Evolutionary conservation across 2,888 invertebrate species (phyloP).

Genomic region (Parochlus steinenii): DNA sequence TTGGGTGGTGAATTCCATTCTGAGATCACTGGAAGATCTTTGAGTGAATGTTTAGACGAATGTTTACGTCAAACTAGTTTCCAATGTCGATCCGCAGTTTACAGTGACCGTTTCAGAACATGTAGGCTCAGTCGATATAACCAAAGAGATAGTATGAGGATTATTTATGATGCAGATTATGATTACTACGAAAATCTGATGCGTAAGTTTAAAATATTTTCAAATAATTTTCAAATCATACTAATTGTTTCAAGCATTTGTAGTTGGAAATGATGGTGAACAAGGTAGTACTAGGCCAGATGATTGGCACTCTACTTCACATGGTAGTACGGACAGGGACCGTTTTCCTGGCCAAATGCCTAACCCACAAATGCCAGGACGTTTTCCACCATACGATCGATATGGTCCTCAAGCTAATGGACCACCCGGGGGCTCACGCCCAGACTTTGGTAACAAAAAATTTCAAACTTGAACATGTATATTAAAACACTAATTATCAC

Average conservation of each 20-base stretch:
- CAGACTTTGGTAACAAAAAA: conserved; percentile 15
- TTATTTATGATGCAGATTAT: conserved; percentile 80
- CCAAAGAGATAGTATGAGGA: conserved; percentile 72
- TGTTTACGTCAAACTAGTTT: conserved; percentile 78
- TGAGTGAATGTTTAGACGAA: conserved; percentile 81
- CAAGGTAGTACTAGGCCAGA: conserved; percentile 9
- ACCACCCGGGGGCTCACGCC: conserved; percentile 6
- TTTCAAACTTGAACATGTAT: no score
- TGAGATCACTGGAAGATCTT: conserved; percentile 71
- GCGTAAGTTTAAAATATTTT: conserved; percentile 46
- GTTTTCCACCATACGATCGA: conserved; percentile 22
- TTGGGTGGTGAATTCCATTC: conserved; percentile 79
- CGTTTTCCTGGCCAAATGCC: no score
- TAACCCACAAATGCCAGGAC: conserved; percentile 14
- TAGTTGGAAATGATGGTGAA: conserved; percentile 10
- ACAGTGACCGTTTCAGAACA: conserved; percentile 69
- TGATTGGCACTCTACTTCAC: conserved; percentile 6
- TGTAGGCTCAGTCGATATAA: conserved; percentile 74
- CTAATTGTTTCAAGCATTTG: not conserved
- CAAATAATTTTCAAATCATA: not conserved
- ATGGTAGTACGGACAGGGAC: conserved; percentile 1
- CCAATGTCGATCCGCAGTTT: conserved; percentile 77
- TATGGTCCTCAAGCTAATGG: conserved; percentile 24
- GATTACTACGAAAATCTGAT: conserved; percentile 87
- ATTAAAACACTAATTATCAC: conserved; percentile 17